These are phyloP conservation scores for Chalcis sispes DNA, from an alignment of 2,888 invertebrate genomes.

Conservation along the genomic window DNA sequence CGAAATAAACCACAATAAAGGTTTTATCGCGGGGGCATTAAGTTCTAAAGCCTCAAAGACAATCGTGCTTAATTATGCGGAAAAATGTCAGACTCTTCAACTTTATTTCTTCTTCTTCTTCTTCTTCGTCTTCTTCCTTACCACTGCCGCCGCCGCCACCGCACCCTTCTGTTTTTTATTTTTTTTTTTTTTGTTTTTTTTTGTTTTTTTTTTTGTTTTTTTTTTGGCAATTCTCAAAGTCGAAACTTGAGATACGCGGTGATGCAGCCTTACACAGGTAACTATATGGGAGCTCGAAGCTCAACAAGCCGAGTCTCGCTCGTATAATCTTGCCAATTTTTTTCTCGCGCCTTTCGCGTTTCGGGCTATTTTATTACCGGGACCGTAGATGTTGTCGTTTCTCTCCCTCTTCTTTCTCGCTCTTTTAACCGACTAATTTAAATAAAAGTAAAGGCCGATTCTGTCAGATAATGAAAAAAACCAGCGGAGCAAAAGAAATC, in stretches of 20 bases:
- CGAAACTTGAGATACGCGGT: conserved; percentile 16
- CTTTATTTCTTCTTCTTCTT: conserved; percentile 5
- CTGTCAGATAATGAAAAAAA: conserved; percentile 31
- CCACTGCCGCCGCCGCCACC: no score
- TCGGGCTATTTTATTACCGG: conserved; percentile 38
- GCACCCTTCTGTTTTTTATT: neutral
- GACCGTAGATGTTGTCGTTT: conserved; percentile 43
- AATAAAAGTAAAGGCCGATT: conserved; percentile 47
- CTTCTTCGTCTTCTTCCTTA: no score
- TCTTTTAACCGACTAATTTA: conserved; percentile 55
- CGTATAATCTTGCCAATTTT: conserved; percentile 55
- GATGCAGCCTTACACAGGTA: neutral
- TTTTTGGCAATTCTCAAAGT: neutral
- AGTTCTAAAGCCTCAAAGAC: conserved; percentile 45
- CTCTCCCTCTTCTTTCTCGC: conserved; percentile 35
- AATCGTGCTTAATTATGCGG: conserved; percentile 46
- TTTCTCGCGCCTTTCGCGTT: conserved; percentile 58
- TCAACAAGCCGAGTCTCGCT: neutral
- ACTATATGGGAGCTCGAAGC: neutral
- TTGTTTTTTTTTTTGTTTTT: conserved; percentile 30
- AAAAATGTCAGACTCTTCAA: conserved; percentile 36
- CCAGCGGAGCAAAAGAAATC: conserved; percentile 35
- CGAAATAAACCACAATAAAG: conserved; percentile 48
- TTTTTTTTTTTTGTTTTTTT: neutral
- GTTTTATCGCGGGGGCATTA: conserved; percentile 45